Evolutionary conservation across 1,140 invertebrate genomes (phyloP), one percentile per base, ranked within the genome.

Genomic region (Mercenaria mercenaria): DNA sequence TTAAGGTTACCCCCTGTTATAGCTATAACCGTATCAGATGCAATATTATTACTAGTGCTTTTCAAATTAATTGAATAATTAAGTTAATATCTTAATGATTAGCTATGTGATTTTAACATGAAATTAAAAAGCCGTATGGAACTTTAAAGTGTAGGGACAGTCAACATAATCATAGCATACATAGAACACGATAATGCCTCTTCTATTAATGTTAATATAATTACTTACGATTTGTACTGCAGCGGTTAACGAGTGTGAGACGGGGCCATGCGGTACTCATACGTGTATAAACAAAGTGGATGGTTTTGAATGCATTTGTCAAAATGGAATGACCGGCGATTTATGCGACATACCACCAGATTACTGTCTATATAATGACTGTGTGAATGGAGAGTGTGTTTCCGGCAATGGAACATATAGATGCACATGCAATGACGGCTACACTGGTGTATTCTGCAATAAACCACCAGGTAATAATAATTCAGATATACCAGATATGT

Each of bases 191-290:
- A n/a, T n/a, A n/a, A n/a, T n/a, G n/a, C n/a, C n/a, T n/a, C n/a
- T n/a, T n/a, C n/a, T n/a, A n/a, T n/a, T n/a, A n/a, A n/a, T n/a
- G n/a, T n/a, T n/a, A n/a, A n/a, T n/a, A n/a, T n/a, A n/a, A n/a
- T n/a, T n/a, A n/a, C n/a, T n/a, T n/a, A n/a, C n/a, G n/a, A n/a
- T n/a, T n/a, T n/a, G n/a, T n/a, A 56, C n/a, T 56, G 15, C 20
- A 84, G 81, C 81, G 61, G 8, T 67, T 59, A 32, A 84, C 29
- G 81, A 69, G 39, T 84, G 81, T 47, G 41, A 41, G 4, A 37
- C n/a, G 6, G 41, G 39, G 4, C 81, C 81, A 0, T 84, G 81
- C 69, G 81, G 81, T n/a, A 43, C 37, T 47, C 81, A 84, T 50
- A 84, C 61, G 13, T 84, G 81, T 32, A 26, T 84, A 20, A 84